Evolutionary conservation across 2,797 vertebrate species (phyloP).

Genomic region (Aeoliscus strigatus): DNA sequence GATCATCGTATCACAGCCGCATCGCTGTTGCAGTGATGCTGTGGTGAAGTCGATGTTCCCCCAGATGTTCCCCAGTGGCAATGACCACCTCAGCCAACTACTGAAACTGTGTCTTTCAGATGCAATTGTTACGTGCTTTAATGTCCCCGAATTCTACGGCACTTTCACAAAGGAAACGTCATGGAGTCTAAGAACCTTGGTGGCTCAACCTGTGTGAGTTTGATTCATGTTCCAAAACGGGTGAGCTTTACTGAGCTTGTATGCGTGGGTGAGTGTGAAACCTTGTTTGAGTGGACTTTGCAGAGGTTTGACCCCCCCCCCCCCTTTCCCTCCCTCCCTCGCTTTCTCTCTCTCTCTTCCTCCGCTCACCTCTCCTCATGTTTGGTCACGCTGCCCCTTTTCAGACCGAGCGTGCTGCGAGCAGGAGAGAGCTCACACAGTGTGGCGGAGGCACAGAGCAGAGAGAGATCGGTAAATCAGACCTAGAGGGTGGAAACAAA

Average conservation of each 20-base stretch:
- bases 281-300: constrained; percentile 7
- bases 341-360: constrained; percentile 1
- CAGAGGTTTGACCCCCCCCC: constrained; percentile 2
- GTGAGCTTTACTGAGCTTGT: constrained; percentile 2
- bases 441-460: constrained; percentile 9
- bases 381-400: constrained; percentile 39
- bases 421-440: constrained; percentile 37
- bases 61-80: too few species aligned
- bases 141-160: too few species aligned
- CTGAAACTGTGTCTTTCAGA: too few species aligned
- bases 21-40: too few species aligned
- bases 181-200: too few species aligned
- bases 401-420: constrained; percentile 38
- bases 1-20: too few species aligned
- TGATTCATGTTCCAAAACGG: too few species aligned
- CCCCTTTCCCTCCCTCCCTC: constrained; percentile 2
- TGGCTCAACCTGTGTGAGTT: too few species aligned
- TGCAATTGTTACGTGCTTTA: too few species aligned
- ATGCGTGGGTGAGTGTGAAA: constrained; percentile 8
- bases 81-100: too few species aligned
- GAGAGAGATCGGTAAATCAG: constrained; percentile 19
- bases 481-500: constrained; percentile 4
- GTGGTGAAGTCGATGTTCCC: too few species aligned
- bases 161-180: too few species aligned
- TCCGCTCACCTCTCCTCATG: constrained; percentile 30